phyloP scores from a whole-genome alignment of 2,888 invertebrate genomes.

The Chloromyia formosa region DNA sequence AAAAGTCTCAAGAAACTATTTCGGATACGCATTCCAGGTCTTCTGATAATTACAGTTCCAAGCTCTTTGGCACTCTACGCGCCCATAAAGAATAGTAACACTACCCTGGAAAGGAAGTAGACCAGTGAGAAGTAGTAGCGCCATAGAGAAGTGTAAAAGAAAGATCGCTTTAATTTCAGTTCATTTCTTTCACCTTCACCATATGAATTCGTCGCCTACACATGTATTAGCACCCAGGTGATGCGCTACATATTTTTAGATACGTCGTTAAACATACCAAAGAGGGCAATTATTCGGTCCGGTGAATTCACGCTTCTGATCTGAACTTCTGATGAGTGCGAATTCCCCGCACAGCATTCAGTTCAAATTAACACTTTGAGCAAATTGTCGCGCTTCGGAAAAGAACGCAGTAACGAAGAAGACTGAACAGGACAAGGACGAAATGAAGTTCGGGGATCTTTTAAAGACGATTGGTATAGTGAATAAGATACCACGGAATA shows the following conservation, averaged over 20 bases:
- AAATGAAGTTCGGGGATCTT: slow-evolving; percentile 46
- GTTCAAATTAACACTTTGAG: slow-evolving; percentile 31
- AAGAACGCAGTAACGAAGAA: neutral
- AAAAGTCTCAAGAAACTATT: too few species aligned
- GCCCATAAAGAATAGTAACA: neutral
- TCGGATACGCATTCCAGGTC: too few species aligned
- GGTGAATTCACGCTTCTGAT: slow-evolving; percentile 9
- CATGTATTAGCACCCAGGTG: neutral
- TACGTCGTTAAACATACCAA: neutral
- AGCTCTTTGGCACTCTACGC: neutral
- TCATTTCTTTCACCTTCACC: neutral
- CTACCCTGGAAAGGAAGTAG: neutral
- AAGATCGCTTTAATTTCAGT: neutral
- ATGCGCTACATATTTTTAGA: neutral
- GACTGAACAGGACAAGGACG: neutral
- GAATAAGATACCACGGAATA: slow-evolving; percentile 18
- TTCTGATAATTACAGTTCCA: neutral
- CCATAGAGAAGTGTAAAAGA: neutral
- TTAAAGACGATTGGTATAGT: slow-evolving; percentile 44
- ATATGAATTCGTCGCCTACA: neutral
- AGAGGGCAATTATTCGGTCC: slow-evolving; percentile 31
- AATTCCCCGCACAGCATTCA: slow-evolving; percentile 14
- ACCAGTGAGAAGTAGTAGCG: neutral
- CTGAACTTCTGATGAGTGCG: neutral
- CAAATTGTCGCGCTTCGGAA: neutral